Evolutionary conservation across 2,888 invertebrate species (phyloP).

Genomic region (Drosophila greeni): DNA sequence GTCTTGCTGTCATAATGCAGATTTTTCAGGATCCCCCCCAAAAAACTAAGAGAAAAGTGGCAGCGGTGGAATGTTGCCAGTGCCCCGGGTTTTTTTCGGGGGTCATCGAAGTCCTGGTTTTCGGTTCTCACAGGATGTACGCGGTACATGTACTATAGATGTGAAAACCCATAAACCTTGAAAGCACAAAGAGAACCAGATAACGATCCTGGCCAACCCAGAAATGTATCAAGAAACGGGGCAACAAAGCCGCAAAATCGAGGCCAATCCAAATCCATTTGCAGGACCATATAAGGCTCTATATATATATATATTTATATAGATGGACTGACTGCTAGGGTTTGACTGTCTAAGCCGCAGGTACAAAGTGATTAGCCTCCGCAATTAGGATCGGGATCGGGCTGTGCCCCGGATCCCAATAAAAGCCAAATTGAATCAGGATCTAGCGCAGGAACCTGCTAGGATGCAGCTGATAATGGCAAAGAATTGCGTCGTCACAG

Average conservation of each 20-base stretch:
- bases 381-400: slow-evolving; percentile 59
- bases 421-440: slow-evolving; percentile 55
- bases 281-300: slow-evolving; percentile 39
- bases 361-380: slow-evolving; percentile 71
- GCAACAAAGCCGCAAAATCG: slow-evolving; percentile 64
- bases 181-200: slow-evolving; percentile 65
- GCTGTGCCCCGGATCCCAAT: slow-evolving; percentile 54
- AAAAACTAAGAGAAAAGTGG: slow-evolving; percentile 8
- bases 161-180: slow-evolving; percentile 53
- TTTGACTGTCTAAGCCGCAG: slow-evolving; percentile 70
- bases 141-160: slow-evolving; percentile 32
- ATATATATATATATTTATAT: neutral
- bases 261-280: slow-evolving; percentile 63
- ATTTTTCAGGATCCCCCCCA: slow-evolving; percentile 45
- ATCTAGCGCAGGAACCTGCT: slow-evolving; percentile 60
- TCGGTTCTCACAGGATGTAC: slow-evolving; percentile 65
- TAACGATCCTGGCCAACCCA: slow-evolving; percentile 57
- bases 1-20: slow-evolving; percentile 61
- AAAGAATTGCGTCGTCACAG: slow-evolving; percentile 68
- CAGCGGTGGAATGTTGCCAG: slow-evolving; percentile 31
- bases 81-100: slow-evolving; percentile 37
- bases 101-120: slow-evolving; percentile 54
- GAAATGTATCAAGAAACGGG: slow-evolving; percentile 53
- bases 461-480: slow-evolving; percentile 57
- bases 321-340: slow-evolving; percentile 47